Evolutionary conservation across 2,113 vertebrate genomes (phyloP).

Genomic region (Diadophis punctatus): DNA sequence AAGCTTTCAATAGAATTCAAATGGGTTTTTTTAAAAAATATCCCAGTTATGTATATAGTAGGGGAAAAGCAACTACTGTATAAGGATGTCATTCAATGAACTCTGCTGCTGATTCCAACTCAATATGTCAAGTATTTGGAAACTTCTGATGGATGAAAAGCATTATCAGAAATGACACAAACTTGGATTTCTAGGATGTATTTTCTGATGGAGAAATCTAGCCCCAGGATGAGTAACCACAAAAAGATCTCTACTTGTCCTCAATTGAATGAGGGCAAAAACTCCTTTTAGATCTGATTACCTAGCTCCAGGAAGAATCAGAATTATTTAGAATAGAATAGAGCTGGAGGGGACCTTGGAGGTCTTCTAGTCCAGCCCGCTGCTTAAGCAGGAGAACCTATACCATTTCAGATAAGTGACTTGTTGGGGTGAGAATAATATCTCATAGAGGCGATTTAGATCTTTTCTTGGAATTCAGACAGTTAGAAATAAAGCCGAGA

Average conservation of each 20-base stretch:
- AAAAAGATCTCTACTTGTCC: background rate
- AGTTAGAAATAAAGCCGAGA: too few species aligned
- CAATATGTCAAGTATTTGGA: background rate
- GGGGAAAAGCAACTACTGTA: background rate
- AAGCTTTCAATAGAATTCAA: background rate
- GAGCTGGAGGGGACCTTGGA: too few species aligned
- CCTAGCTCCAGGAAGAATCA: background rate
- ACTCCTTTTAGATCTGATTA: background rate
- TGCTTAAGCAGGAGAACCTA: too few species aligned
- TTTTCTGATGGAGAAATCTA: background rate
- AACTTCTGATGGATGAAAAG: background rate
- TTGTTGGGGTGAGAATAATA: too few species aligned
- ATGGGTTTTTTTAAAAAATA: background rate
- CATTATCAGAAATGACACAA: background rate
- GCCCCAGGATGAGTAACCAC: background rate
- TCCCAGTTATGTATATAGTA: background rate
- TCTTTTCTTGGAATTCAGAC: too few species aligned
- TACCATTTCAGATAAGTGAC: too few species aligned
- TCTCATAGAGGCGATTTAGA: too few species aligned
- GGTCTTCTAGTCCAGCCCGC: too few species aligned
- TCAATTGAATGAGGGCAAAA: background rate
- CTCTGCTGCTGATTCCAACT: background rate
- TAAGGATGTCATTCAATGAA: background rate
- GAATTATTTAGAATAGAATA: too few species aligned
- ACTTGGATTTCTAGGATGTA: background rate